A percentile compares a stretch with the other conserved stretches of the same genome.
Conservation (phyloP, 2,113 vertebrate genomes). For the Dascyllus trimaculatus region DNA sequence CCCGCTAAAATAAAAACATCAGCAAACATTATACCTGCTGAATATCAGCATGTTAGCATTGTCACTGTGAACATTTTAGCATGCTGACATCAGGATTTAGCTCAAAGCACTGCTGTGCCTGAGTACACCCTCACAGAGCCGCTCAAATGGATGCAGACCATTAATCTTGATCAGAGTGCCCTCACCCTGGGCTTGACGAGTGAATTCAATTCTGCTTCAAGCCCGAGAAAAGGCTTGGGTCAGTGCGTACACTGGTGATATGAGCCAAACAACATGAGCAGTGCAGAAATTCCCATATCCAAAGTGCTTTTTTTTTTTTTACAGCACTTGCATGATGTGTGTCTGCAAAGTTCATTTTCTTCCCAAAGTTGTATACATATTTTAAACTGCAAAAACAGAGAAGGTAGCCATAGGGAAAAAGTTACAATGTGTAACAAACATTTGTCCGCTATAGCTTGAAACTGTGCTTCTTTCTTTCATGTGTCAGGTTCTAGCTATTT, state of each 20-base stretch:
- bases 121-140: background rate
- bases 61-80: background rate
- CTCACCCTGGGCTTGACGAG: background rate
- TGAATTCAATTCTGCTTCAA: background rate
- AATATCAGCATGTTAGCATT: background rate
- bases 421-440: background rate
- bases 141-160: background rate
- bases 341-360: background rate
- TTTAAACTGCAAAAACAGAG: background rate
- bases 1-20: background rate
- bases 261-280: background rate
- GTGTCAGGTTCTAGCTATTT: constrained; percentile 11
- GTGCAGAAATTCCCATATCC: background rate
- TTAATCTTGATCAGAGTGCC: background rate
- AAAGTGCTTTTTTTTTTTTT: background rate
- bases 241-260: background rate
- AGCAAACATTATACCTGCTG: background rate
- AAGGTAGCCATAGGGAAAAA: background rate
- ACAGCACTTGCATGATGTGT: background rate
- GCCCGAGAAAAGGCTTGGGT: background rate
- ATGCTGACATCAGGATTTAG: background rate
- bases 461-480: background rate
- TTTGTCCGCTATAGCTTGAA: background rate
- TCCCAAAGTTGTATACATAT: background rate
- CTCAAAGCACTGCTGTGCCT: background rate